A percentile compares a stretch with the other conserved stretches of the same genome.
Evolutionary conservation across 2,888 invertebrate species (phyloP).

Genomic region (Drosophila cognata): DNA sequence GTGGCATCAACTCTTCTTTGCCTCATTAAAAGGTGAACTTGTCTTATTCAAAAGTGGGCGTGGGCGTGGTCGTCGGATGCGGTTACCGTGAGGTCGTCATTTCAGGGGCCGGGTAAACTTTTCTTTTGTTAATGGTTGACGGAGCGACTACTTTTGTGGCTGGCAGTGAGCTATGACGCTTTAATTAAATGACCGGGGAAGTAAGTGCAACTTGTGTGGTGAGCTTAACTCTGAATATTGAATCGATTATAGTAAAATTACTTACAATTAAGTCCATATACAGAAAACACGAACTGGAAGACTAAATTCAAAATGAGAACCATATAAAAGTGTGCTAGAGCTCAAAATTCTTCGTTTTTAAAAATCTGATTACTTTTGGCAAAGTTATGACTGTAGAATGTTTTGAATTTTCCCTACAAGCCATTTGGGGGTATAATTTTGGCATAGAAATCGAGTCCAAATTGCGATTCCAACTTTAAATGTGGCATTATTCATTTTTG

Average conservation of each 20-base stretch:
- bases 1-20: constrained; percentile 73
- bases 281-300: neutral
- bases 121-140: constrained; percentile 39
- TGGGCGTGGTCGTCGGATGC: constrained; percentile 38
- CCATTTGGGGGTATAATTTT: neutral
- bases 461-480: neutral
- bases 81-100: constrained; percentile 43
- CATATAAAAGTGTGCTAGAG: fast-evolving
- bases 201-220: neutral
- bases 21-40: constrained; percentile 78
- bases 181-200: constrained; percentile 30
- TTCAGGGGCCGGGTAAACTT: constrained; percentile 21
- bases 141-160: constrained; percentile 47
- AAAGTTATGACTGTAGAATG: neutral
- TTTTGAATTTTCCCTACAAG: neutral
- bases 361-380: neutral
- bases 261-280: neutral
- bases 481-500: neutral
- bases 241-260: neutral
- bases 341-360: neutral
- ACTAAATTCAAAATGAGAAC: neutral
- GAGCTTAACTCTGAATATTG: neutral
- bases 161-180: constrained; percentile 32
- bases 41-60: constrained; percentile 32
- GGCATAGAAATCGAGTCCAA: neutral